phyloP scores from a whole-genome alignment of 2,797 vertebrate genomes.

The Sardinella longiceps region DNA sequence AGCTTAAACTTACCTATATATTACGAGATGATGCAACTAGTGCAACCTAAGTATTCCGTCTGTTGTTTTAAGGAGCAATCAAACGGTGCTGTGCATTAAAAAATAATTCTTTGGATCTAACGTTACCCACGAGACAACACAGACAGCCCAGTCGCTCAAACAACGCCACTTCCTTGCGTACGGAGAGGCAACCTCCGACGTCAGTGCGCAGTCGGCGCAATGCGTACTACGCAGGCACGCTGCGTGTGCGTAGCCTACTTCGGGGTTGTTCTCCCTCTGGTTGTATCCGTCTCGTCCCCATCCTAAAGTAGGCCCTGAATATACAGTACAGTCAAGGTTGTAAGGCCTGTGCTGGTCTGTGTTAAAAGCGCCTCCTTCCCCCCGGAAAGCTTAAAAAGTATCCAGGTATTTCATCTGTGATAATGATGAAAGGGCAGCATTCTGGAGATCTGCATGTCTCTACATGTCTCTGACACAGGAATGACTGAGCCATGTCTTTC shows the following conservation, averaged over 20 bases:
- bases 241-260: conserved; percentile 6
- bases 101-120: conserved; percentile 49
- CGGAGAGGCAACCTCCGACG: conserved; percentile 62
- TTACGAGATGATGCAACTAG: conserved; percentile 51
- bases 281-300: too few relatives aligned
- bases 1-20: conserved; percentile 65
- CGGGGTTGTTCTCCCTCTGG: conserved; percentile 36
- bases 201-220: conserved; percentile 33
- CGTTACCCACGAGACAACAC: conserved; percentile 71
- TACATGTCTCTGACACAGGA: too few relatives aligned
- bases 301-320: too few relatives aligned
- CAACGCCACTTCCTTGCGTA: conserved; percentile 69
- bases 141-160: conserved; percentile 74
- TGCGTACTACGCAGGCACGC: conserved; percentile 8
- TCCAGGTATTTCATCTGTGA: too few relatives aligned
- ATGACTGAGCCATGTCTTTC: too few relatives aligned
- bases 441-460: too few relatives aligned
- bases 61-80: conserved; percentile 39
- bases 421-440: too few relatives aligned
- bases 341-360: too few relatives aligned
- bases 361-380: too few relatives aligned
- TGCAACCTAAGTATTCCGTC: conserved; percentile 39
- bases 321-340: too few relatives aligned
- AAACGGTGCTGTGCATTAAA: conserved; percentile 45
- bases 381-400: too few relatives aligned